Evolutionary conservation across 2,113 vertebrate species (phyloP).

Genomic region (Gadus chalcogrammus): DNA sequence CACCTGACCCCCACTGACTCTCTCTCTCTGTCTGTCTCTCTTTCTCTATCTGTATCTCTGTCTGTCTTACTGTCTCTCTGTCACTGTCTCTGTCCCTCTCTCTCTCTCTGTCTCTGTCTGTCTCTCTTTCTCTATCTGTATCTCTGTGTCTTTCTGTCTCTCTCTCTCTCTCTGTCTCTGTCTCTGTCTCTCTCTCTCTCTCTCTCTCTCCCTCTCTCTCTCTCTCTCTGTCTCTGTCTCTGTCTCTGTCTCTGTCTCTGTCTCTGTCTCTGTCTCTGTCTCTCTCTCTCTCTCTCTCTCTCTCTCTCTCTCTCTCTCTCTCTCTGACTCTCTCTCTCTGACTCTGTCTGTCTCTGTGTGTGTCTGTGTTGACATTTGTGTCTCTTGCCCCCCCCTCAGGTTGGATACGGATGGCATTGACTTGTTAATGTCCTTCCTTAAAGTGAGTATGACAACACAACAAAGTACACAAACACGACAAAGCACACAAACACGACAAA

Average conservation of each 20-base stretch:
- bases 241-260: neutral
- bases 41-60: conserved; percentile 4
- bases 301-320: conserved; percentile 13
- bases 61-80: conserved; percentile 43
- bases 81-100: neutral
- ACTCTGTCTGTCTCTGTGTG: neutral
- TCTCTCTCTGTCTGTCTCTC: neutral
- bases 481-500: conserved; percentile 19
- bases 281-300: conserved; percentile 24
- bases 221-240: conserved; percentile 28
- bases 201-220: conserved; percentile 31
- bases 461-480: conserved; percentile 8
- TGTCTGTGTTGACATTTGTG: conserved; percentile 25
- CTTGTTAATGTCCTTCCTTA: conserved; percentile 89
- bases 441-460: conserved; percentile 73
- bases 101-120: neutral
- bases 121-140: neutral
- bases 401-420: conserved; percentile 93
- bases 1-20: conserved; percentile 31
- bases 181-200: neutral
- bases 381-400: conserved; percentile 69
- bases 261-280: neutral
- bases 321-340: neutral
- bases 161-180: neutral
- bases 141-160: conserved; percentile 37